phyloP scores from a whole-genome alignment of 2,797 vertebrate genomes.

The Macroramphosus scolopax region DNA sequence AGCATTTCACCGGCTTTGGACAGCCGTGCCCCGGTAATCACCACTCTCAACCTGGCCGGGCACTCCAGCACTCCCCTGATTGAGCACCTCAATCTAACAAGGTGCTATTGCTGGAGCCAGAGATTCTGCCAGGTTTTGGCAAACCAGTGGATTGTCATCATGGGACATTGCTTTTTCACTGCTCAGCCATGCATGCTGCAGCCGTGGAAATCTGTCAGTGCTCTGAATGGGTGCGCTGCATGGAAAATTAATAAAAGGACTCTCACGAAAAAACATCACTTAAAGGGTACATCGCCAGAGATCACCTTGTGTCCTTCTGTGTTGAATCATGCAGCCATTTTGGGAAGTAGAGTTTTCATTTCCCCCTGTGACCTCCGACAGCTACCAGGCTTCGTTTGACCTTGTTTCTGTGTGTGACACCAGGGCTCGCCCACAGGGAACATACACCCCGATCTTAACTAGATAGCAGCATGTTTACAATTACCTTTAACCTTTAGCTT shows the following conservation, averaged over 20 bases:
- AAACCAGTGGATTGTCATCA: constrained; percentile 92
- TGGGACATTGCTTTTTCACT: constrained; percentile 80
- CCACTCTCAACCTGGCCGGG: constrained; percentile 92
- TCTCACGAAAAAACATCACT: constrained; percentile 15
- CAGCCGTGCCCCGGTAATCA: constrained; percentile 96
- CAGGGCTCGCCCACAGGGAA: constrained; percentile 64
- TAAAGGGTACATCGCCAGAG: constrained; percentile 25
- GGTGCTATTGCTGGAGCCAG: constrained; percentile 84
- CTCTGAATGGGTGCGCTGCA: constrained; percentile 76
- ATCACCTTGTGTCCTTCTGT: constrained; percentile 54
- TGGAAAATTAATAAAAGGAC: constrained; percentile 74
- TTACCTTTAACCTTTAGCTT: constrained; percentile 69
- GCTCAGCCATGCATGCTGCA: constrained; percentile 68
- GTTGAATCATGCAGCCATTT: constrained; percentile 42
- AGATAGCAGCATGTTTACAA: constrained; percentile 66
- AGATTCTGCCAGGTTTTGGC: constrained; percentile 90
- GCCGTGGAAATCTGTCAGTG: constrained; percentile 49
- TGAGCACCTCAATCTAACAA: constrained; percentile 99
- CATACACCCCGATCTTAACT: constrained; percentile 55
- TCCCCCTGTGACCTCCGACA: constrained; percentile 65
- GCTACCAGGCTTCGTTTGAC: constrained; percentile 61
- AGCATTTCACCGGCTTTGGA: constrained; percentile 91
- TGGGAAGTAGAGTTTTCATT: constrained; percentile 44
- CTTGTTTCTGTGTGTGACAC: constrained; percentile 61
- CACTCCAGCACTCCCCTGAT: constrained; percentile 95